These are phyloP conservation scores for Venustaconcha ellipsiformis DNA, from an alignment of 1,140 invertebrate genomes.

Conservation along the genomic window DNA sequence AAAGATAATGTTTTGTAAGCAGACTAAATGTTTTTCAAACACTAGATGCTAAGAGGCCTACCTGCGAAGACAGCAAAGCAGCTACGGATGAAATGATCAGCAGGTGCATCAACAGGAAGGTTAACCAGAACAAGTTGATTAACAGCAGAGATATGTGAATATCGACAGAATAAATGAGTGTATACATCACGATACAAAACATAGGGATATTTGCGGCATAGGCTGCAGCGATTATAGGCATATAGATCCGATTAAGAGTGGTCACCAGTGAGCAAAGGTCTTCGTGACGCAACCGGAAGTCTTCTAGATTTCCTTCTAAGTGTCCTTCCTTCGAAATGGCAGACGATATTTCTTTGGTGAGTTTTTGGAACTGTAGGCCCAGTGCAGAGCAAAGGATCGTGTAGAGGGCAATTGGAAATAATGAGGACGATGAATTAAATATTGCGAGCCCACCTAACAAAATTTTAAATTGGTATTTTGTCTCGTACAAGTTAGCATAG, in stretches of 20 bases:
- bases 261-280: background rate
- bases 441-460: background rate
- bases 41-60: background rate
- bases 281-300: conserved; percentile 1
- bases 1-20: no score
- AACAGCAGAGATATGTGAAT: conserved; percentile 8
- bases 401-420: conserved; percentile 1
- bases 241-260: conserved; percentile 1
- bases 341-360: background rate
- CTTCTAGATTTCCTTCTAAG: background rate
- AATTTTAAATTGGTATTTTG: background rate
- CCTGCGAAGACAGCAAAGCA: background rate
- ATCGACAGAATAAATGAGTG: background rate
- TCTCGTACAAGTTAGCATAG: background rate
- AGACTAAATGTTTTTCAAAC: no score
- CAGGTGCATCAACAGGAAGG: conserved; percentile 5
- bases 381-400: background rate
- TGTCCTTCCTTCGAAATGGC: background rate
- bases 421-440: conserved; percentile 8
- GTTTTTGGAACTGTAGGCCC: conserved; percentile 2
- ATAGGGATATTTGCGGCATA: conserved; percentile 11
- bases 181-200: conserved; percentile 8
- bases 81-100: background rate
- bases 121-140: conserved; percentile 12
- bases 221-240: conserved; percentile 2